Base-by-base conservation (phyloP, 2,888 invertebrate genomes). In the Zhuqinia jingwanae region DNA sequence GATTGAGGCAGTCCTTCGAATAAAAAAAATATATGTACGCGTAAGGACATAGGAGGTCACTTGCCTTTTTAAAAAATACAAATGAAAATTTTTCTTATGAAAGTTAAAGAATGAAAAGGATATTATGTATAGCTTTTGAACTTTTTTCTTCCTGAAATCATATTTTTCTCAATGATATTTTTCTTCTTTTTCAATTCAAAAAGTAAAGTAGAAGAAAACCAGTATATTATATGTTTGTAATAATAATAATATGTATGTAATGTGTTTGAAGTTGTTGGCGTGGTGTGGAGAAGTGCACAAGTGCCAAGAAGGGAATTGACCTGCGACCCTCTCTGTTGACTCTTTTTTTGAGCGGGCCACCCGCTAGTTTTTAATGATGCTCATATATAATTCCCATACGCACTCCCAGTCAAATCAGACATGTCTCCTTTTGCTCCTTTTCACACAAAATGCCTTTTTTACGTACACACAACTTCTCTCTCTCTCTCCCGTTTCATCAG, bases 301-400 rank as follows among this genome's bases (percentile, higher is more conserved):
- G 86, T 86, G 81, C 65, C 76, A 86, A 86, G 81, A 81, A 86
- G 68, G 77, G 68, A 76, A 81, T 81, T 86, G 81, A 86, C 86
- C 86, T 86, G 17, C 65, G 86, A 86, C 80, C 86, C 63, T 60
- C 63, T 60, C 75, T 27, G 63, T 78, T 65, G 63, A 70, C 63
- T 73, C 60, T 73, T 80, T n/a, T n/a, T 50, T 36, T 81, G n/a
- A 36, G 36, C 25, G 45, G 79, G 30, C 86, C 86, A 81, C 86
- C 86, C 86, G 86, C 86, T 65, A 60, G 76, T 63, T 81, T 86
- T 86, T 81, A 86, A 86, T 81, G 86, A 81, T 45, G 73, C 60
- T 86, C 84, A 60, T 82, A 73, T 73, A 73, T 73, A 73, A 73
- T 50, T 73, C 73, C 58, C 76, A 76, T 76, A 76, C 58, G 56